phyloP scores from a whole-genome alignment of 2,888 invertebrate species.

The Anthophora plumipes region DNA sequence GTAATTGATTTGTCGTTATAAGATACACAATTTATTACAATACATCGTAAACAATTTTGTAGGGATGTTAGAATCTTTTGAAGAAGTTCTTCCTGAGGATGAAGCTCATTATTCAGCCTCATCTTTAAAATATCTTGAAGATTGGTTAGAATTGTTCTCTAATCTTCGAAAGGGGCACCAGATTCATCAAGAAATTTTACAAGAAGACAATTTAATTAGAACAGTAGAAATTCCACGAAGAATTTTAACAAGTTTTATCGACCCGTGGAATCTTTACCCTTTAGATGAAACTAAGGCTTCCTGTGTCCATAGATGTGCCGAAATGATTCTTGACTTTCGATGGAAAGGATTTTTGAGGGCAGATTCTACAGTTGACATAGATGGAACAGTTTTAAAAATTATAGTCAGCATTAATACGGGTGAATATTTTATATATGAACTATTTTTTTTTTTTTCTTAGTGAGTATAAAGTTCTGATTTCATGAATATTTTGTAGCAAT shows the following conservation, averaged over 20 bases:
- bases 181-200: conserved; percentile 41
- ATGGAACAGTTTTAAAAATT: conserved; percentile 61
- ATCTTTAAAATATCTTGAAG: conserved; percentile 60
- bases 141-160: conserved; percentile 60
- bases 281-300: conserved; percentile 70
- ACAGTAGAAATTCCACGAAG: conserved; percentile 63
- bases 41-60: conserved; percentile 24
- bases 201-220: conserved; percentile 44
- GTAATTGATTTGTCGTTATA: not conserved
- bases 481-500: conserved; percentile 27
- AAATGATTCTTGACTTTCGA: conserved; percentile 71
- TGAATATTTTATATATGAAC: conserved; percentile 42
- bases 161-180: conserved; percentile 35
- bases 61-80: conserved; percentile 58
- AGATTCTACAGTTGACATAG: conserved; percentile 52
- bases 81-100: conserved; percentile 50
- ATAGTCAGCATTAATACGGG: conserved; percentile 72
- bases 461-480: not conserved
- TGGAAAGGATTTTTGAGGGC: conserved; percentile 68
- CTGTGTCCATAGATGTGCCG: conserved; percentile 76
- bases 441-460: not conserved
- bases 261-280: conserved; percentile 70
- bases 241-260: conserved; percentile 73
- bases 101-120: conserved; percentile 39
- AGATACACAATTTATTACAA: not conserved